Evolutionary conservation across 2,888 invertebrate species (phyloP), one percentile per base, ranked within the genome.

Genomic region (Drosophila birchii): DNA sequence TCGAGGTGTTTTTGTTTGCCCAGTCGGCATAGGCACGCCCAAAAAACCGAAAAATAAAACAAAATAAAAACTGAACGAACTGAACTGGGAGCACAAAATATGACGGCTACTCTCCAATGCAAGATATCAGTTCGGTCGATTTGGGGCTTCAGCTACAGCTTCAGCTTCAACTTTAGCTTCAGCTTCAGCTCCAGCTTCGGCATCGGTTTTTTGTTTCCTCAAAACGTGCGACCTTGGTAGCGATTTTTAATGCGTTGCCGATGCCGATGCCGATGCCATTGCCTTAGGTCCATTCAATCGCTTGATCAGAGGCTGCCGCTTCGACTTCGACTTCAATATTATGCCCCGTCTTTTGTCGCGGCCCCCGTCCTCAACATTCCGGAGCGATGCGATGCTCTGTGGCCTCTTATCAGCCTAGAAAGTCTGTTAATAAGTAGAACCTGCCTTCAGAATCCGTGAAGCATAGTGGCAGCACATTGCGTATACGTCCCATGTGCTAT

Each of bases 191-290:
- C 7, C 32, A 12, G 18, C 34, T 38, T 20, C 36, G 36, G 34
- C 51, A 29, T n/a, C 38, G 57, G 14, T 43, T 54, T 76, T 84
- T 83, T 57, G 85, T 87, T 83, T 87, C 88, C 87, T 86, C 68
- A 68, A 61, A 68, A 60, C 62, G 59, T 64, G 56, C 76, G 88
- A 88, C 84, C 84, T 85, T 85, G 78, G 53, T 49, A 72, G 57
- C 56, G 80, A 75, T 63, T 81, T 76, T 76, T 73, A 78, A 78
- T 88, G 80, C 78, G 81, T 78, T 86, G 73, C 64, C 56, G 39
- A 54, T 57, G 60, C 32, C 44, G 39, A 68, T 73, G 57, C 36
- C 58, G 54, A 63, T 77, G 79, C 56, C 57, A 58, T 45, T 75
- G 63, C 54, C 54, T 72, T 69, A 66, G 69, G 68, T 78, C 74